A percentile compares a stretch with the other conserved stretches of the same genome.
These are phyloP conservation scores for Acanthosepion pharaonis DNA, from an alignment of 2,888 invertebrate genomes.

Conservation along the genomic window DNA sequence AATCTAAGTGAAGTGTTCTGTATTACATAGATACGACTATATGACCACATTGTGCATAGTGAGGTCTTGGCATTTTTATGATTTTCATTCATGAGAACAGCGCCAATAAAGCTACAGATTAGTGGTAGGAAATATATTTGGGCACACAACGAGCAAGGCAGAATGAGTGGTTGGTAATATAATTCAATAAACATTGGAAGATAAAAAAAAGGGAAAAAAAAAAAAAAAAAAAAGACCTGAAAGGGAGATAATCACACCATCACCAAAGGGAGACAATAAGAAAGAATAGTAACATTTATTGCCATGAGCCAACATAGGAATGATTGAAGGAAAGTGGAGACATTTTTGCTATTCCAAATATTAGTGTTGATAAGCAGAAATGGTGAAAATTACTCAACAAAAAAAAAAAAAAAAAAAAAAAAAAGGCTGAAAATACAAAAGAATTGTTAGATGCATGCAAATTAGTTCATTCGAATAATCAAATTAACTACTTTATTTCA, in stretches of 20 bases:
- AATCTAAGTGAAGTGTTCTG: neutral
- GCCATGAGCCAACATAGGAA: neutral
- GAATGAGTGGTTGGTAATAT: neutral
- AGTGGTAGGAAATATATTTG: neutral
- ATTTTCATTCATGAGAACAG: neutral
- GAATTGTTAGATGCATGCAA: constrained; percentile 1
- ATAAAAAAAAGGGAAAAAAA: neutral
- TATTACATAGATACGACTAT: neutral
- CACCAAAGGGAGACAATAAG: constrained; percentile 15
- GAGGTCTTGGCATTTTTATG: neutral
- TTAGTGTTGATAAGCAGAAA: neutral
- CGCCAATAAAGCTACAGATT: neutral
- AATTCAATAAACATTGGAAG: neutral
- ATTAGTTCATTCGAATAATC: neutral
- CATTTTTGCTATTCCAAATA: neutral
- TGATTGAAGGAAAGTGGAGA: neutral
- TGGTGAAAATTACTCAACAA: constrained; percentile 35
- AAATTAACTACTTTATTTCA: neutral
- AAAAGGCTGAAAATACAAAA: constrained; percentile 6
- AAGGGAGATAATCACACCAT: constrained; percentile 40
- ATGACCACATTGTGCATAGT: neutral
- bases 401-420: neutral
- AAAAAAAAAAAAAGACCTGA: neutral
- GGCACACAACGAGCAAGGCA: neutral
- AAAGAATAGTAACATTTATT: neutral